Evolutionary conservation across 2,888 invertebrate genomes (phyloP), one percentile per base, ranked within the genome.

Genomic region (Luperina testacea): DNA sequence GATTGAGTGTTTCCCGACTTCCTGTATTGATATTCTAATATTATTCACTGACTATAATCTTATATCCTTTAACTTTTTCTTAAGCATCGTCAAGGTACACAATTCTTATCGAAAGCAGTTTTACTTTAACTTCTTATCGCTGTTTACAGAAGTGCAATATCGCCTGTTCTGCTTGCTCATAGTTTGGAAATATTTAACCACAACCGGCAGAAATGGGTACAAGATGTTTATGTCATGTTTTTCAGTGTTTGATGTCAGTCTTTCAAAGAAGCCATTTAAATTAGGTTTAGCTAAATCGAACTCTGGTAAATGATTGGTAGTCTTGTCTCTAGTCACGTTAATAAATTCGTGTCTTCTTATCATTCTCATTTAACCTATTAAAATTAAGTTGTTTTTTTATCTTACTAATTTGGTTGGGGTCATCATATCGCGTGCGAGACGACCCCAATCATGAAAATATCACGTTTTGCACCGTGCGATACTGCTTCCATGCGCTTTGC

Each of bases 381-480:
- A 77, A 72, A 67, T 73, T 20, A 61, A 71, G 61, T 86, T 6
- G 57, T 24, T 0, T 79, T 45, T 63, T 75, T 73, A 84, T 87
- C 73, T 20, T 24, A 48, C n/a, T 68, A 51, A 73, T 69, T 79
- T 76, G 76, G 70, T 77, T 82, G 27, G 65, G 68, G 69, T 77
- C 48, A 64, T 42, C 57, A 75, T 75, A 75, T 80, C 78, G 79
- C 75, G 70, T 86, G 75, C 77, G 45, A 63, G 15, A 45, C 59
- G 80, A 87, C 78, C 70, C 38, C 32, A 68, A 42, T 72, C 78
- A 83, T 86, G 72, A 75, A 75, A 79, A 75, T 53, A 81, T 83
- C 82, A 88, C 84, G 87, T 81, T 81, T 77, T 78, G 32, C 63
- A 70, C 71, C n/a, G 11, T 45, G 15, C 17, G 59, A 79, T 77